These are phyloP conservation scores for Nomada goodeniana DNA, from an alignment of 2,888 invertebrate genomes.

Conservation along the genomic window DNA sequence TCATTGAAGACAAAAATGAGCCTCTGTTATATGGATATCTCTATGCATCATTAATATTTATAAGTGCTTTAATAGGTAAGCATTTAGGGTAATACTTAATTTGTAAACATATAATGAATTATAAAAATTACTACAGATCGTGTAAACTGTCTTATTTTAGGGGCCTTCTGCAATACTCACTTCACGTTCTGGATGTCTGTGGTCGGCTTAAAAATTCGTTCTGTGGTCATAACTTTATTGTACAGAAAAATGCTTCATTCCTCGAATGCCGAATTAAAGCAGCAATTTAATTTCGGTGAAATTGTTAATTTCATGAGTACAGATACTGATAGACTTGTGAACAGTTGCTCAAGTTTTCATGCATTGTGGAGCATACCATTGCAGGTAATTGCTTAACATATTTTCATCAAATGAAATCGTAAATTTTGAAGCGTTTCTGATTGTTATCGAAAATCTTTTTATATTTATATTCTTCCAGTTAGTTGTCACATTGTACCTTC, in stretches of 20 bases:
- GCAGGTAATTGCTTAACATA: slow-evolving; percentile 86
- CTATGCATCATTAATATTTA: slow-evolving; percentile 89
- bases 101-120: slow-evolving; percentile 54
- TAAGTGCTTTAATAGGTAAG: slow-evolving; percentile 89
- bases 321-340: slow-evolving; percentile 97
- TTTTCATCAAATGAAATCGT: slow-evolving; percentile 17
- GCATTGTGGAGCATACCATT: slow-evolving; percentile 98
- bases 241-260: slow-evolving; percentile 89
- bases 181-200: slow-evolving; percentile 95
- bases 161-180: slow-evolving; percentile 93
- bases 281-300: slow-evolving; percentile 90
- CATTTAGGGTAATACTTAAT: not conserved
- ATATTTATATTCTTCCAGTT: slow-evolving; percentile 86
- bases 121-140: slow-evolving; percentile 16
- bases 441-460: not conserved
- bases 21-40: slow-evolving; percentile 88
- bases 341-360: slow-evolving; percentile 98
- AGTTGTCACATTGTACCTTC: slow-evolving; percentile 91
- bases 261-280: slow-evolving; percentile 79
- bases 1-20: slow-evolving; percentile 90
- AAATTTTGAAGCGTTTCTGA: not conserved
- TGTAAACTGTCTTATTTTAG: slow-evolving; percentile 81
- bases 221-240: slow-evolving; percentile 92
- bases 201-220: slow-evolving; percentile 94
- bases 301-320: slow-evolving; percentile 98